Percentiles rank a stretch among this genome's conserved stretches.
Evolutionary conservation across 2,113 vertebrate genomes (phyloP).

Genomic region (Oxyura jamaicensis): DNA sequence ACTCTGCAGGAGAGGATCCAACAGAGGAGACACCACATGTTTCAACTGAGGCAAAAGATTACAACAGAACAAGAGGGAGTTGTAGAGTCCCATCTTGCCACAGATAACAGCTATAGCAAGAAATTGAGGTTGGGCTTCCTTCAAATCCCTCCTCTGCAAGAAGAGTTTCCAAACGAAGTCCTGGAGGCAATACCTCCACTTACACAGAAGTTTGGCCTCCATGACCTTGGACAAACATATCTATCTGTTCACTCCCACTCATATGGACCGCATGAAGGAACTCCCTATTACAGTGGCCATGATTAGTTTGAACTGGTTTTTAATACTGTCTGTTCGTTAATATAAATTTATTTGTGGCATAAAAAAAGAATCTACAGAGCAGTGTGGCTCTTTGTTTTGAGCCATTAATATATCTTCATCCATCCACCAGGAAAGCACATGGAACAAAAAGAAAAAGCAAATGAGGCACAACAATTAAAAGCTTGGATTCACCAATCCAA

Average conservation of each 20-base stretch:
- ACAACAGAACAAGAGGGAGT: neutral
- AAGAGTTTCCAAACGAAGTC: neutral
- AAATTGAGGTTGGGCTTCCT: neutral
- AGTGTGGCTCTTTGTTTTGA: neutral
- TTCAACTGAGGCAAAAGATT: neutral
- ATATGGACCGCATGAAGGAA: neutral
- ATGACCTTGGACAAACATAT: neutral
- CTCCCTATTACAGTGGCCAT: neutral
- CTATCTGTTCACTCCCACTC: neutral
- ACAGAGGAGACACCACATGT: neutral
- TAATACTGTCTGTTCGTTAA: neutral
- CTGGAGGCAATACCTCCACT: neutral
- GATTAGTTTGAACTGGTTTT: neutral
- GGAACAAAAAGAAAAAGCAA: neutral
- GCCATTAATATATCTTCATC: neutral
- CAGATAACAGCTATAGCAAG: neutral
- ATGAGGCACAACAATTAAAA: neutral
- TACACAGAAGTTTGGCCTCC: neutral
- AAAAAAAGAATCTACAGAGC: neutral
- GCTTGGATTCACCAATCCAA: neutral
- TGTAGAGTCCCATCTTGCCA: neutral
- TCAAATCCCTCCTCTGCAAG: neutral
- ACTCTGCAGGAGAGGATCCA: neutral
- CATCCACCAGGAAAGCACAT: neutral
- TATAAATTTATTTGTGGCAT: neutral